Base-by-base conservation (phyloP, 2,888 invertebrate genomes). In the Heteromurus nitidus region DNA sequence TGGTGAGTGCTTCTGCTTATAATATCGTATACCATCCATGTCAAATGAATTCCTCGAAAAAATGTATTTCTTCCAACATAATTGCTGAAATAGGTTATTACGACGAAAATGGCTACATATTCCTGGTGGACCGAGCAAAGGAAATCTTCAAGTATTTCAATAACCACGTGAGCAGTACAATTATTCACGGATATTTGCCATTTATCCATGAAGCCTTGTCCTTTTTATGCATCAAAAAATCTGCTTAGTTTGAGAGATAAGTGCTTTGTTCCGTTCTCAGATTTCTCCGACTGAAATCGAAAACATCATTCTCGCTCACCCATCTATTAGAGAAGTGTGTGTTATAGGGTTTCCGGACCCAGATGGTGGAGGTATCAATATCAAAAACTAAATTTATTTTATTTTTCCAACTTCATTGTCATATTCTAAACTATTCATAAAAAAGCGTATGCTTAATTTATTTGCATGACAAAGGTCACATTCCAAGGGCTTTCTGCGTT, bases 401-500 rank as follows among this genome's bases (percentile, higher is more conserved):
- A n/a, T n/a, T n/a, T n/a, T n/a, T n/a, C n/a, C n/a, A n/a, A n/a
- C n/a, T n/a, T n/a, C n/a, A n/a, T n/a, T n/a, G n/a, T n/a, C n/a
- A n/a, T n/a, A n/a, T n/a, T n/a, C n/a, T n/a, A n/a, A n/a, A n/a
- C n/a, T n/a, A n/a, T n/a, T n/a, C n/a, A n/a, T n/a, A n/a, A n/a
- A n/a, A n/a, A n/a, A n/a, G n/a, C n/a, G n/a, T n/a, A n/a, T n/a
- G n/a, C n/a, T n/a, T n/a, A n/a, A n/a, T n/a, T n/a, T n/a, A n/a
- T n/a, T n/a, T n/a, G n/a, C n/a, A n/a, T n/a, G n/a, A n/a, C n/a
- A n/a, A n/a, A 79, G 79, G 79, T 18, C 73, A 81, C 16, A 73
- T 87, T 53, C 86, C 86, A 22, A 58, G 86, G n/a, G 86, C 85
- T 9, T 73, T 86, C 67, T 82, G 84, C n/a, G 83, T 82, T n/a